phyloP scores from a whole-genome alignment of 1,140 invertebrate species.

The Pseudomyrmex gracilis region DNA sequence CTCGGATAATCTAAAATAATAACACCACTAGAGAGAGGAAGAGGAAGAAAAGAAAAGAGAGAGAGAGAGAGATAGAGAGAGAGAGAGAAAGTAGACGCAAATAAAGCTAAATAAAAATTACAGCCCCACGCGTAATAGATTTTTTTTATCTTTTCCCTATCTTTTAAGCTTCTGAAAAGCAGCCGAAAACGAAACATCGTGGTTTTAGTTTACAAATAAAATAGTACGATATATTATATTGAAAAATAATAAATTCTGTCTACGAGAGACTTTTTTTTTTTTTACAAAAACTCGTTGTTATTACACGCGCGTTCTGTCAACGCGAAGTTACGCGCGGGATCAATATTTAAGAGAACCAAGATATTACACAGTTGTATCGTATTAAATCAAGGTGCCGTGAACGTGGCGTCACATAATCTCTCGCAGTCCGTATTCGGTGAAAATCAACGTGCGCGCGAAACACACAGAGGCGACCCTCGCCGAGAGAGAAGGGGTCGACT shows the following conservation, averaged over 20 bases:
- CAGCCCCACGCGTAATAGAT: neutral
- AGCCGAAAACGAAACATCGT: neutral
- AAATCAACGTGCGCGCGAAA: slow-evolving; percentile 60
- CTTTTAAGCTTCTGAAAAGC: neutral
- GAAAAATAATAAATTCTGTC: no score
- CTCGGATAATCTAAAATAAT: slow-evolving; percentile 8
- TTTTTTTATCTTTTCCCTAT: neutral
- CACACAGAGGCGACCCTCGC: slow-evolving; percentile 35
- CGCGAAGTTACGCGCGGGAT: neutral
- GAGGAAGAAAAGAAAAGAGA: no score
- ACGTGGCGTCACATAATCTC: slow-evolving; percentile 54
- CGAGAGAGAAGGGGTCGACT: slow-evolving; percentile 68
- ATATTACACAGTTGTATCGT: neutral
- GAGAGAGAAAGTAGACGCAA: no score
- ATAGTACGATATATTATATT: neutral
- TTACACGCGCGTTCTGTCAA: neutral
- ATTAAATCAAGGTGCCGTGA: neutral
- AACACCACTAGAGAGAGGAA: neutral
- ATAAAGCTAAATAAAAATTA: no score
- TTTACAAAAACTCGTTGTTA: slow-evolving; percentile 2
- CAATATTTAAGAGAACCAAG: neutral
- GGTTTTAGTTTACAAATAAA: neutral
- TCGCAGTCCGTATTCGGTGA: slow-evolving; percentile 62
- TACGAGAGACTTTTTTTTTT: neutral
- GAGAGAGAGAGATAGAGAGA: no score